These are phyloP conservation scores for Eleutherodactylus coqui DNA, from an alignment of 2,797 vertebrate species.

Conservation along the genomic window DNA sequence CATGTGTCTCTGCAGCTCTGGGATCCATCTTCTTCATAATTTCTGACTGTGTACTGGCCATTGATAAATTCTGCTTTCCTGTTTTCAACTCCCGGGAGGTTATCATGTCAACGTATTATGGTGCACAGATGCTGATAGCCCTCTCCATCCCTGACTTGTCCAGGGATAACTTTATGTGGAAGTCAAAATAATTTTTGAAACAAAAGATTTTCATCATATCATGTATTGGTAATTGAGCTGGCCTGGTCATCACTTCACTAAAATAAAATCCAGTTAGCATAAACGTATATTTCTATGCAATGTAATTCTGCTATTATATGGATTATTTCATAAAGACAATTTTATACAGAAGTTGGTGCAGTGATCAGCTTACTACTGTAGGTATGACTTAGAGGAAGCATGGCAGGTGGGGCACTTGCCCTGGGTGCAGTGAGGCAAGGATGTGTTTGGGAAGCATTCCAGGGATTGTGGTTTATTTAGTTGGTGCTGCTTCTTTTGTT, in stretches of 20 bases:
- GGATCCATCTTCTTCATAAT: conserved; percentile 79
- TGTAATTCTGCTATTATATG: not conserved
- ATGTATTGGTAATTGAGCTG: not conserved
- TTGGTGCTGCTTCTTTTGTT: too few species aligned
- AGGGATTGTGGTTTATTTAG: too few species aligned
- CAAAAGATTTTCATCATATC: not conserved
- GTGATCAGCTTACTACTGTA: too few species aligned
- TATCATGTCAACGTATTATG: conserved; percentile 86
- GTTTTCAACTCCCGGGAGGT: conserved; percentile 63
- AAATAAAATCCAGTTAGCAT: not conserved
- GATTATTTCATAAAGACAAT: too few species aligned
- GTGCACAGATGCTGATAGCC: conserved; percentile 82
- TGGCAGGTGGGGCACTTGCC: too few species aligned
- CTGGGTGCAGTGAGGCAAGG: too few species aligned
- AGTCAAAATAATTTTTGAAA: conserved; percentile 65
- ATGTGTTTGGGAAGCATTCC: too few species aligned
- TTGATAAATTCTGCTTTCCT: conserved; percentile 75
- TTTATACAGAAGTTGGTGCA: too few species aligned
- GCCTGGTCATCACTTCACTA: not conserved
- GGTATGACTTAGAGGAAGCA: too few species aligned
- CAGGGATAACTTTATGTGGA: conserved; percentile 75
- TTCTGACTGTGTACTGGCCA: conserved; percentile 80
- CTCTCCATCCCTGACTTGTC: conserved; percentile 59
- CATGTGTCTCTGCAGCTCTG: conserved; percentile 57
- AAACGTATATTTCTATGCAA: not conserved